These are phyloP conservation scores for Dasysyrphus albostriatus DNA, from an alignment of 2,888 invertebrate species.

Conservation along the genomic window DNA sequence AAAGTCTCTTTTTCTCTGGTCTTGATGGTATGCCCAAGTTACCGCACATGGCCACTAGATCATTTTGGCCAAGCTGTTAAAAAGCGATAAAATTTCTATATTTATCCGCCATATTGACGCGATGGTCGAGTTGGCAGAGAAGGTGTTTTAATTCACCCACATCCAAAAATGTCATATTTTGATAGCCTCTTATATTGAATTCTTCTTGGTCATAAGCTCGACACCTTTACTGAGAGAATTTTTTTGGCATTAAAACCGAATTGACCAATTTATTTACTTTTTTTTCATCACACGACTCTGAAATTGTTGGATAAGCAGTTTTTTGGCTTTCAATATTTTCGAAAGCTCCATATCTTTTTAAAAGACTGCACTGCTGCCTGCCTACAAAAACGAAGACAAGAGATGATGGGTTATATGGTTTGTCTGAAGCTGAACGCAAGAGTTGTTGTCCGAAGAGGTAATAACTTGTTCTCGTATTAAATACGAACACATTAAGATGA, in stretches of 20 bases:
- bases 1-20: slow-evolving; percentile 7
- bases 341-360: slow-evolving; percentile 1
- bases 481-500: slow-evolving; percentile 35
- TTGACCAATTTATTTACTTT: slow-evolving; percentile 37
- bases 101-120: slow-evolving; percentile 42
- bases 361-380: neutral
- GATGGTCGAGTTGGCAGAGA: neutral
- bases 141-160: slow-evolving; percentile 51
- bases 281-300: neutral
- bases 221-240: slow-evolving; percentile 52
- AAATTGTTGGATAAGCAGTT: slow-evolving; percentile 37
- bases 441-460: slow-evolving; percentile 41
- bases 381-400: neutral
- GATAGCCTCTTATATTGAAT: slow-evolving; percentile 35
- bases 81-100: slow-evolving; percentile 66
- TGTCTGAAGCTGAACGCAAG: slow-evolving; percentile 30
- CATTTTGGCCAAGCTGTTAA: slow-evolving; percentile 49
- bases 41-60: slow-evolving; percentile 43
- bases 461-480: slow-evolving; percentile 62
- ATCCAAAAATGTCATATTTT: slow-evolving; percentile 55
- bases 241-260: slow-evolving; percentile 26
- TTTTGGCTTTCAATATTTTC: slow-evolving; percentile 15
- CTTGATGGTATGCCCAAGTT: neutral
- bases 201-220: slow-evolving; percentile 47
- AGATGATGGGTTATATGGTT: neutral